A percentile compares a stretch with the other conserved stretches of the same genome.
These are phyloP conservation scores for Eupelmus urozonus DNA, from an alignment of 2,888 invertebrate species.

Conservation along the genomic window DNA sequence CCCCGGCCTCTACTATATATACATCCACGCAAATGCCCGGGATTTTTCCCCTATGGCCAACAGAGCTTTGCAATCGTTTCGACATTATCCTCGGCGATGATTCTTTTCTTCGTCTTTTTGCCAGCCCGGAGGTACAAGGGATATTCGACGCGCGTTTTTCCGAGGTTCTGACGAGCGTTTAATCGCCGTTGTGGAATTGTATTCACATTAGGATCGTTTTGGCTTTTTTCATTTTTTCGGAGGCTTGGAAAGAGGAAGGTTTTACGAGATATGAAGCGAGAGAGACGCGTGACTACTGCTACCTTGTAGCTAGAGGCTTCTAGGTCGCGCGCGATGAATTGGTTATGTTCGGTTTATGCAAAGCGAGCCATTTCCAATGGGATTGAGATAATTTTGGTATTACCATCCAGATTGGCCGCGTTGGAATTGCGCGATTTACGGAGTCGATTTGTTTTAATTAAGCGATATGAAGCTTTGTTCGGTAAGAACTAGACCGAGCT, in stretches of 20 bases:
- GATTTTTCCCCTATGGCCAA: not conserved
- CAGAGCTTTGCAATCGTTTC: not conserved
- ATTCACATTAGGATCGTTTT: not conserved
- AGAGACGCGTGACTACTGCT: no score
- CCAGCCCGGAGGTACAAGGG: not conserved
- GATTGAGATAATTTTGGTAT: no score
- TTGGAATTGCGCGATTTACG: no score
- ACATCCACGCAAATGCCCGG: slow-evolving; percentile 1
- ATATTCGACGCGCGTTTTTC: not conserved
- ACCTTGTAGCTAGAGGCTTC: no score
- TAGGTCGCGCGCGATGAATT: no score
- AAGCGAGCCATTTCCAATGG: no score
- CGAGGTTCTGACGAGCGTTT: not conserved
- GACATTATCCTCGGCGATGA: not conserved
- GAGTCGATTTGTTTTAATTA: no score
- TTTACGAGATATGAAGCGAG: no score
- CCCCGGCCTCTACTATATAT: not conserved
- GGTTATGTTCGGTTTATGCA: no score
- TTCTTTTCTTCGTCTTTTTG: not conserved
- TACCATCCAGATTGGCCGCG: no score
- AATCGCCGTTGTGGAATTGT: not conserved
- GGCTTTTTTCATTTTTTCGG: not conserved
- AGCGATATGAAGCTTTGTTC: no score
- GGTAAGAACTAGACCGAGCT: no score
- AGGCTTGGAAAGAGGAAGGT: not conserved